Evolutionary conservation across 2,797 vertebrate species (phyloP), one percentile per base, ranked within the genome.

Genomic region (Emydoidea blandingii): DNA sequence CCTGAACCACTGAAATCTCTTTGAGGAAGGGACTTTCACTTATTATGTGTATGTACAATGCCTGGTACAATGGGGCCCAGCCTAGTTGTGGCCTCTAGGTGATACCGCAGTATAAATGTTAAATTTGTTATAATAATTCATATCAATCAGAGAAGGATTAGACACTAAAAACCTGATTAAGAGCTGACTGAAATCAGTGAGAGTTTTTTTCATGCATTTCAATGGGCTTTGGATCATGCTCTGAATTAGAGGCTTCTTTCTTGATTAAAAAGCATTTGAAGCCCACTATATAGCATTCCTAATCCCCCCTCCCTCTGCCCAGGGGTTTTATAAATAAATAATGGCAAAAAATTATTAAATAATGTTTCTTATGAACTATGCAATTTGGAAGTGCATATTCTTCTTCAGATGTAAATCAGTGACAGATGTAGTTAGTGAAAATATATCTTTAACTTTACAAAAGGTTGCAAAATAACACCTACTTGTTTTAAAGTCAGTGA

Each of bases 81-180:
- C 16, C 37, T 86, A 37, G 37, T 11, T 89, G 85, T 82, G 82
- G 68, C 57, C 94, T 93, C 82, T 62, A 90, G 80, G 81, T 90
- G 87, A 53, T 86, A 76, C 59, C 86, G 93, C 94, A 92, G 87
- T 86, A 90, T 62, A 90, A 94, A 96, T 34, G 44, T 87, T 81
- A 94, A 93, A 96, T 97, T 96, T 96, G 95, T 96, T 95, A 88
- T 91, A 88, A 94, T 87, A 95, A 95, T 97, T 94, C 84, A 91
- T 90, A 97, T 96, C 65, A 34, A 94, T 95, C 87, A 49, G 80
- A 74, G 31, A 62, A 86, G 95, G 90, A 96, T 94, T 93, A 94
- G 94, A 92, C 90, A 94, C 92, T 95, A 96, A 96, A 97, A 93
- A 80, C 15, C 72, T 76, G 29, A 29, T 95, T 96, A 0, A 1